Percentiles rank a stretch among this genome's conserved stretches.
These are phyloP conservation scores for Dicranocentrus wangi DNA, from an alignment of 2,888 invertebrate species.

Conservation along the genomic window DNA sequence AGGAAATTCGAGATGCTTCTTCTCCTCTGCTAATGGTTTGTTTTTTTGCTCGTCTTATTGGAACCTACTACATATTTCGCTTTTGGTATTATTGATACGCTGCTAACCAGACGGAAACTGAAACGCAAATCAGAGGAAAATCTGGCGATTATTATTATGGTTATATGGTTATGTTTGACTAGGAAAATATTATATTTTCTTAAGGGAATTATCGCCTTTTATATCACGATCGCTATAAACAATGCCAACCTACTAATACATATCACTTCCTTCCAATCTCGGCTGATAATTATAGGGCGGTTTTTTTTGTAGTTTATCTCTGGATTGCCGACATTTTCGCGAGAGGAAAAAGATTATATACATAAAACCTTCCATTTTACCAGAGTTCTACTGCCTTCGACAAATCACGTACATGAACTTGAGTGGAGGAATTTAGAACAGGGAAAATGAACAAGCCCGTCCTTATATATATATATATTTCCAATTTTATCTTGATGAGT, in stretches of 20 bases:
- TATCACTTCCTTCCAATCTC: neutral
- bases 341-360: neutral
- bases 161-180: neutral
- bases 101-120: slow-evolving; percentile 7
- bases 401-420: too few species aligned
- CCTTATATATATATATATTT: too few species aligned
- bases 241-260: neutral
- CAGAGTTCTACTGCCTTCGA: neutral
- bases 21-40: neutral
- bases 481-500: too few species aligned
- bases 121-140: slow-evolving; percentile 16
- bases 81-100: neutral
- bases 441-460: too few species aligned
- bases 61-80: neutral
- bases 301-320: neutral
- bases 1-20: slow-evolving; percentile 11
- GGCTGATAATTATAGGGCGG: slow-evolving; percentile 13
- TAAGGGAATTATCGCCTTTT: neutral
- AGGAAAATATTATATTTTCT: neutral
- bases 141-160: slow-evolving; percentile 8
- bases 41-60: neutral
- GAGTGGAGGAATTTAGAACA: too few species aligned
- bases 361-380: neutral
- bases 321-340: neutral
- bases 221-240: neutral